Conservation (phyloP, 2,797 vertebrate genomes). For the Hybognathus amarus region DNA sequence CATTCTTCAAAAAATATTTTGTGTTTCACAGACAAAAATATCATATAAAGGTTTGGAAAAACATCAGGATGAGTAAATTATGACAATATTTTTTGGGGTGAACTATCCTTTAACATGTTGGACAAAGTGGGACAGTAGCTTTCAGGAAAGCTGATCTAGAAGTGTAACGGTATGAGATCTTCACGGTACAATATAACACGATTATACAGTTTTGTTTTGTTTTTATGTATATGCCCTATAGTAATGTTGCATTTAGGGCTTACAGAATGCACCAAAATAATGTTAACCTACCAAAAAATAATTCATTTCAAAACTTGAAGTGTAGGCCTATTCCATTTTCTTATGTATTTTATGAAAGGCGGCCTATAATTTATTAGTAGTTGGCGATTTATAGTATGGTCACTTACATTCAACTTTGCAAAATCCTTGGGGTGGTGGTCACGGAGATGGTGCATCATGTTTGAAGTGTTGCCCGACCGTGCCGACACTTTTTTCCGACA, state of each 20-base stretch:
- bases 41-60: background rate
- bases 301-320: background rate
- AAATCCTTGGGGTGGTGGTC: constrained; percentile 51
- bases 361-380: background rate
- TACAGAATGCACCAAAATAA: background rate
- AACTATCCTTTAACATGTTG: background rate
- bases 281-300: background rate
- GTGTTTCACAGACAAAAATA: background rate
- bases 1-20: background rate
- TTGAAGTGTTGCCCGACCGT: constrained; percentile 55
- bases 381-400: constrained; percentile 14
- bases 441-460: constrained; percentile 56
- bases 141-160: background rate
- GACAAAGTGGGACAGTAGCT: constrained; percentile 2
- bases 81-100: background rate
- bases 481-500: constrained; percentile 55
- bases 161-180: constrained; percentile 14
- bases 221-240: background rate
- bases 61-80: background rate
- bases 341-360: background rate
- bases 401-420: constrained; percentile 33
- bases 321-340: background rate
- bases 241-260: background rate
- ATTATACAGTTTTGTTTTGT: background rate
- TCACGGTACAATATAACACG: constrained; percentile 12